Evolutionary conservation across 2,113 vertebrate species (phyloP), one percentile per base, ranked within the genome.

Genomic region (Sebastes schlegelii): DNA sequence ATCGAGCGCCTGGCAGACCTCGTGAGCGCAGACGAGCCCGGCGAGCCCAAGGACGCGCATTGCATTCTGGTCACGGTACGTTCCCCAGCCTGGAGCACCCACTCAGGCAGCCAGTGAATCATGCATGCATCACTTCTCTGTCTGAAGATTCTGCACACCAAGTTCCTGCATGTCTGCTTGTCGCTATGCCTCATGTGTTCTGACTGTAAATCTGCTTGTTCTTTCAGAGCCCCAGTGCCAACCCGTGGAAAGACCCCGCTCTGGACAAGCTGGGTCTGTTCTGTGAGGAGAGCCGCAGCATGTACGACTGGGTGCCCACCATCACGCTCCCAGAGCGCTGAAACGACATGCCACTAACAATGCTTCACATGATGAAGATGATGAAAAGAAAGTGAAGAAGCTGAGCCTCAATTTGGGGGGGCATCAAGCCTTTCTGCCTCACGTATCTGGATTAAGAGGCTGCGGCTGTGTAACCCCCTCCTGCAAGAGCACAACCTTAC

Each of bases 31-130:
- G 96, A 96, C 26, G 96, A 96, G 46, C 92, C 95, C 0, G 96
- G 95, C 10, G 96, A 97, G 76, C 95, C 97, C 4, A 96, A 96
- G 45, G 98, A 99, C 92, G 93, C 97, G 2, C 98, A 99, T 86
- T 99, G 98, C 95, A 97, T 99, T 87, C 97, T 99, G 49, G 97
- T 99, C 86, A 98, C 97, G 96, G 98, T 99, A 95, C 84, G 97
- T 94, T 72, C 74, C 67, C 62, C 3, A 9, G 34, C 34, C 34
- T 34, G 5, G 19, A 19, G 69, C 86, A 57, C 86, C 71, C 74
- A 63, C 64, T n/a, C 79, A 58, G 48, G 42, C 64, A 90, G 70
- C 68, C 67, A 2, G 79, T 92, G 87, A 91, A 79, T 90, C 90
- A 89, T 77, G 65, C 85, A 79, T 63, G 81, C 79, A 48, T 86